phyloP scores from a whole-genome alignment of 2,797 vertebrate species.

The Lutjanus campechanus region DNA sequence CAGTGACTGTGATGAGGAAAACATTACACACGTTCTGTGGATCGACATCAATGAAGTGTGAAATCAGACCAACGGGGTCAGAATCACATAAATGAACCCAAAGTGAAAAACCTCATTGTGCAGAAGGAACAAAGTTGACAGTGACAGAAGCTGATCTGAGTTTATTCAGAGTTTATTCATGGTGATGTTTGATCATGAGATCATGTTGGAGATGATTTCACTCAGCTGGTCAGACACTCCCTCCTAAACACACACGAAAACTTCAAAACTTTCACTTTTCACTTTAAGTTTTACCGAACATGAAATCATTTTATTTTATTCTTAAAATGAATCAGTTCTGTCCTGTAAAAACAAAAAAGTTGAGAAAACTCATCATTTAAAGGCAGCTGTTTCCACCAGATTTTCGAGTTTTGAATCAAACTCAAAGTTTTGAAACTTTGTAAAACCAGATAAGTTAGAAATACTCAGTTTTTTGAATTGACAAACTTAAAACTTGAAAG shows the following conservation, averaged over 20 bases:
- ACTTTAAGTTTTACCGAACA: too few species aligned
- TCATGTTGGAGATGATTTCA: neutral
- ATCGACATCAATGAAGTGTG: neutral
- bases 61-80: neutral
- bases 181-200: neutral
- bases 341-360: too few species aligned
- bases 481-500: too few species aligned
- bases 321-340: too few species aligned
- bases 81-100: neutral
- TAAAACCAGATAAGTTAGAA: too few species aligned
- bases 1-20: slow-evolving; percentile 4
- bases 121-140: neutral
- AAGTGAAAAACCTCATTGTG: neutral
- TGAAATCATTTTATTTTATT: too few species aligned
- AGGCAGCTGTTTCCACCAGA: too few species aligned
- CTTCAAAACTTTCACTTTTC: too few species aligned
- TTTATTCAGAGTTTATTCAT: neutral
- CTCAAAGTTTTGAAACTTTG: too few species aligned
- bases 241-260: neutral
- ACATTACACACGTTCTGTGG: neutral
- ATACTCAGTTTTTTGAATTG: too few species aligned
- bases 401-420: too few species aligned
- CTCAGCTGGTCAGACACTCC: neutral
- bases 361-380: too few species aligned
- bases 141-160: neutral